Evolutionary conservation across 2,888 invertebrate species (phyloP), one percentile per base, ranked within the genome.

Genomic region (Polydrusus tereticollis): DNA sequence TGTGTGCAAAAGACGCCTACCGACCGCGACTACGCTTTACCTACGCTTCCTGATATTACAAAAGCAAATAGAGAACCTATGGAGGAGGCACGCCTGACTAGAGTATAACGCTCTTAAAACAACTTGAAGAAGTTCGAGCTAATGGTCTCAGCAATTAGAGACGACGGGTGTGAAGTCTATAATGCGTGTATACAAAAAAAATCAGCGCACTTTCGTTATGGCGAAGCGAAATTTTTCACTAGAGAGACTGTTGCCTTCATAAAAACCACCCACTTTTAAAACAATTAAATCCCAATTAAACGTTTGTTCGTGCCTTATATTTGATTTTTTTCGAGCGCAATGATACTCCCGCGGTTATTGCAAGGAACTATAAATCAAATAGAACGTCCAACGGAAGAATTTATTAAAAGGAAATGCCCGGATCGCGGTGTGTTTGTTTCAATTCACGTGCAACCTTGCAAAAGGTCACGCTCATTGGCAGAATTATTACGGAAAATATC

Each of bases 1-100:
- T 66, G 66, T 66, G 29, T 66, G 23, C 50, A 38, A 26, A 57
- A n/a, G 43, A 57, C 66, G 43, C 66, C 66, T 66, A 66, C 57
- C 57, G 43, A 66, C 57, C 29, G 43, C 29, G 66, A 66, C 57
- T 66, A 57, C 18, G 29, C 1, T 55, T 57, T 66, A 36, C 45
- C 38, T 12, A 50, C 65, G 50, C 50, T 64, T 64, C 64, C 64
- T 52, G 36, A 21, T 66, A n/a, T n/a, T n/a, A 18, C 26, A 41
- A 57, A 66, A 43, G 66, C 33, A 66, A 66, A 57, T 55, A 65
- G 65, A 63, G 33, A 50, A 50, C 23, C 21, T 10, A 26, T 47
- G 3, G 20, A 14, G 52, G 57, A 20, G 10, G 29, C 38, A 57
- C 29, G 20, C 20, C 33, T 18, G 36, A 63, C 20, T 41, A 33